Evolutionary conservation across 2,113 vertebrate species (phyloP).

Genomic region (Bubo scandiacus): DNA sequence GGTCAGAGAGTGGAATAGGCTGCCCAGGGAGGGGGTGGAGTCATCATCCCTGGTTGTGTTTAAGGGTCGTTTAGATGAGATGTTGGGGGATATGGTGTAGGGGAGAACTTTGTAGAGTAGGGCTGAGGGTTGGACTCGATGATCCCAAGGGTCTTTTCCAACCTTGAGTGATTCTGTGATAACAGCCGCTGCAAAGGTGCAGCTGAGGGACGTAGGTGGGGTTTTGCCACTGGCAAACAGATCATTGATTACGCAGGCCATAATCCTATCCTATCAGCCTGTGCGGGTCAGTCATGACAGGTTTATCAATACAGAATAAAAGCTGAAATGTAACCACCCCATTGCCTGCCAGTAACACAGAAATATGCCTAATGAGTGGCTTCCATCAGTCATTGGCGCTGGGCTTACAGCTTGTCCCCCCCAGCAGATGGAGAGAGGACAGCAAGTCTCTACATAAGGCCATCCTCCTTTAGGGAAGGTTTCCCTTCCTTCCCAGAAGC

Average conservation of each 20-base stretch:
- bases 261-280: not conserved
- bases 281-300: not conserved
- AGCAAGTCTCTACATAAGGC: not conserved
- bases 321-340: not conserved
- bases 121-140: too few species aligned
- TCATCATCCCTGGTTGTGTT: too few species aligned
- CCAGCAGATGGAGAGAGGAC: not conserved
- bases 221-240: not conserved
- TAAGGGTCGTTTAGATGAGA: too few species aligned
- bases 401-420: not conserved
- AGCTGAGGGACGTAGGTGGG: not conserved
- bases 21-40: too few species aligned
- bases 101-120: too few species aligned
- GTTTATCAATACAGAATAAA: not conserved
- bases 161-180: too few species aligned
- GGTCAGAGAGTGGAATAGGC: too few species aligned
- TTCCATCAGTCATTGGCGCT: rapidly evolving
- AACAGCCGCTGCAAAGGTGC: not conserved
- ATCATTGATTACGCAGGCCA: not conserved
- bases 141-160: too few species aligned
- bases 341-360: not conserved
- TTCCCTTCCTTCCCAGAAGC: not conserved
- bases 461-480: not conserved
- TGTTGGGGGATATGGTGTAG: too few species aligned
- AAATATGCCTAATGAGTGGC: not conserved